A percentile compares a stretch with the other conserved stretches of the same genome.
These are phyloP conservation scores for Nomada hirtipes DNA, from an alignment of 2,888 invertebrate genomes.

Conservation along the genomic window DNA sequence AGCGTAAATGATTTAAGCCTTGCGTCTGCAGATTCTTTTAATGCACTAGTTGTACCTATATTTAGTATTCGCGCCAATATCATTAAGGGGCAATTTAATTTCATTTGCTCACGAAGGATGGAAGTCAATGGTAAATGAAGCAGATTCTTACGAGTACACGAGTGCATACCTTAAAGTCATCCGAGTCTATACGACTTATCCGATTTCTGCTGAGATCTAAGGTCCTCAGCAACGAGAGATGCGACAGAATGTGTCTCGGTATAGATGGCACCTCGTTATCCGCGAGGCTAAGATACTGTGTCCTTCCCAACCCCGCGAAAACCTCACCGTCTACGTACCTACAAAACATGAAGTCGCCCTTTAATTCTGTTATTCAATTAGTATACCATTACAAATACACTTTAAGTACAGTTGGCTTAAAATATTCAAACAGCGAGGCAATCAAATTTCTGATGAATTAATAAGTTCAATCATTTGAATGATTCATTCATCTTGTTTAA, in stretches of 20 bases:
- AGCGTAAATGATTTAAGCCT: neutral
- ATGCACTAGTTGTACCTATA: neutral
- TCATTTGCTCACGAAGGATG: neutral
- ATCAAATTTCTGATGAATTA: neutral
- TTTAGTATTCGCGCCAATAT: neutral
- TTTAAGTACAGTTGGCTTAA: neutral
- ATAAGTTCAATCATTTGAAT: neutral
- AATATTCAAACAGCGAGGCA: too few species aligned
- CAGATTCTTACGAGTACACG: neutral
- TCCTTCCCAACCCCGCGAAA: constrained; percentile 90
- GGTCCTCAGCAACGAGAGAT: constrained; percentile 91
- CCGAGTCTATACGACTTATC: constrained; percentile 89
- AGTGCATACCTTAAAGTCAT: constrained; percentile 90
- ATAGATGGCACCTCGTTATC: constrained; percentile 92
- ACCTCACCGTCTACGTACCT: constrained; percentile 90
- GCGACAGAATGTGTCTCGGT: constrained; percentile 90
- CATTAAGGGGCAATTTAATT: neutral
- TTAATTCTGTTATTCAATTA: constrained; percentile 22
- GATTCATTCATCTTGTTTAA: neutral
- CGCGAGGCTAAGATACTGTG: constrained; percentile 91
- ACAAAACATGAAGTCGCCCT: constrained; percentile 80
- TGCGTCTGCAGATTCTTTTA: neutral
- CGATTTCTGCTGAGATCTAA: constrained; percentile 93
- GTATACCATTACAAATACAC: neutral
- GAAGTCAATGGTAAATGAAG: neutral